Evolutionary conservation across 1,140 invertebrate species (phyloP).

Genomic region (Pinna nobilis): DNA sequence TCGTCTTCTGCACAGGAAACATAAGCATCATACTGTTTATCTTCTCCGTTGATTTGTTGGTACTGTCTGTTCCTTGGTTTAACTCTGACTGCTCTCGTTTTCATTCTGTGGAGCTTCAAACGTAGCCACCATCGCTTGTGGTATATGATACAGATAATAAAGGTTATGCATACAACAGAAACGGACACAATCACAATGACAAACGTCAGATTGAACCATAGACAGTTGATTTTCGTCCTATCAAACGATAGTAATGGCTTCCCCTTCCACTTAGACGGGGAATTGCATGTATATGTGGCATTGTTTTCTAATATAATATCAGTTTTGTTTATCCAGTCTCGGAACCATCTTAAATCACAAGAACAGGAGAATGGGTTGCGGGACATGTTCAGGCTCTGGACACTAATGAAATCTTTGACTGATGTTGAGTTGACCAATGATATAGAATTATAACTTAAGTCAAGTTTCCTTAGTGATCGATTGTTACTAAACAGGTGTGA

Average conservation of each 20-base stretch:
- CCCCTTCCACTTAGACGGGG: conserved; percentile 52
- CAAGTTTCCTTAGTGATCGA: conserved; percentile 24
- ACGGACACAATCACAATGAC: conserved; percentile 25
- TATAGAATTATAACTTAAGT: conserved; percentile 57
- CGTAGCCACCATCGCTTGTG: conserved; percentile 55
- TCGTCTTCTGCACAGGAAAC: conserved; percentile 53
- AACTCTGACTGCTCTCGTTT: neutral
- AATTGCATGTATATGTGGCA: conserved; percentile 48
- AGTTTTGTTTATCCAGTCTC: conserved; percentile 59
- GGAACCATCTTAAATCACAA: conserved; percentile 62
- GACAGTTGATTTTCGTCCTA: conserved; percentile 55
- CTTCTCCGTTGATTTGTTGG: conserved; percentile 11
- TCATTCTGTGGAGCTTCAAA: conserved; percentile 42
- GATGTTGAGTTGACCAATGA: conserved; percentile 49
- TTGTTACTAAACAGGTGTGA: conserved; percentile 43
- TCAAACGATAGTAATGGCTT: conserved; percentile 51
- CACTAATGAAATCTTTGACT: conserved; percentile 42
- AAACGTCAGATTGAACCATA: conserved; percentile 47
- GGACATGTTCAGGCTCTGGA: conserved; percentile 49
- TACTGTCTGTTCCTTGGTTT: neutral
- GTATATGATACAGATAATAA: conserved; percentile 42
- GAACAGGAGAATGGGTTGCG: conserved; percentile 60
- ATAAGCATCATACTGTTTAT: conserved; percentile 49
- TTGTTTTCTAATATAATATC: conserved; percentile 33
- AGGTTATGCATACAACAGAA: conserved; percentile 23